phyloP scores from a whole-genome alignment of 2,797 vertebrate species.

The Schizopygopsis malacanthus region DNA sequence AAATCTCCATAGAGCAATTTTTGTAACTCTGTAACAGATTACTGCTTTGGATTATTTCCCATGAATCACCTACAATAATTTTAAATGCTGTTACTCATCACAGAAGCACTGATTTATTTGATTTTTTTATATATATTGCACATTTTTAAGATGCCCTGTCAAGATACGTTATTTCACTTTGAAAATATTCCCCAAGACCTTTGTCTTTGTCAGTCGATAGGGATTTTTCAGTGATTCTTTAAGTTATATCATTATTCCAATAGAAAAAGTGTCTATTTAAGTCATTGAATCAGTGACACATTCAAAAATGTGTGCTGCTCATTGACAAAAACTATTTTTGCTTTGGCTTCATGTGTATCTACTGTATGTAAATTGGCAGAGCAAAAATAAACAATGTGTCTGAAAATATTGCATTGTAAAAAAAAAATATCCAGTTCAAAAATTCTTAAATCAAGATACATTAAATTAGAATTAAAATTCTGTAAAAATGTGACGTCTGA shows the following conservation, averaged over 20 bases:
- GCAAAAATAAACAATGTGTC: no score
- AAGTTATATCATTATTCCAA: background rate
- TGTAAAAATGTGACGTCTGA: no score
- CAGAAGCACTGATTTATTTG: background rate
- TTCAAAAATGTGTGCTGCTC: background rate
- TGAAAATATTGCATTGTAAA: no score
- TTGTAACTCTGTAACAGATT: constrained; percentile 5
- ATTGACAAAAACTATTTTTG: no score
- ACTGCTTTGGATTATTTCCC: background rate
- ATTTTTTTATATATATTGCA: no score
- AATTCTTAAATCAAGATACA: no score
- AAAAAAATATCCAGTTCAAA: no score
- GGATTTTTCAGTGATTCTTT: background rate
- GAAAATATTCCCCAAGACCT: background rate
- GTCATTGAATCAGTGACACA: background rate
- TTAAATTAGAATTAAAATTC: no score
- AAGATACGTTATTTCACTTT: background rate
- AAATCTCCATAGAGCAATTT: background rate
- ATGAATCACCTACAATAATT: background rate
- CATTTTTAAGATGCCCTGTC: background rate
- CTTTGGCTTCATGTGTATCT: no score
- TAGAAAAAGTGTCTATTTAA: background rate
- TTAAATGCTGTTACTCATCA: background rate
- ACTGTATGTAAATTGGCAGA: no score
- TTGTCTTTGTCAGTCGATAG: background rate